Base-by-base conservation (phyloP, 2,113 vertebrate species). In the Oncorhynchus mykiss region DNA sequence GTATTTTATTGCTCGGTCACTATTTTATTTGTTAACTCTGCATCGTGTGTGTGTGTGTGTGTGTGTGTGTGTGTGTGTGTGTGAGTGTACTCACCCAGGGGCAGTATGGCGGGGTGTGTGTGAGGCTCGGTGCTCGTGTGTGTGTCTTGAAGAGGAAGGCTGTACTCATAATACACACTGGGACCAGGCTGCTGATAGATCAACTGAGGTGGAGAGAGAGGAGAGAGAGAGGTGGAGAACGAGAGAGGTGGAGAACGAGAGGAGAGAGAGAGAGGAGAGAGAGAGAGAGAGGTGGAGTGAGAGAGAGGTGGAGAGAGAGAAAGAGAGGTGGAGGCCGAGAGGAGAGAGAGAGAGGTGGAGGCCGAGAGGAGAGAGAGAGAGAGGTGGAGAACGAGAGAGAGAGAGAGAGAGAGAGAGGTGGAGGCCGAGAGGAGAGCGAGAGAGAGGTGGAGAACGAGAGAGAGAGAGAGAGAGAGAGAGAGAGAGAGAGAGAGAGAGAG, bases 161-260 rank as follows among this genome's bases (percentile, higher is more conserved):
- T 86, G 78, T 92, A 93, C 75, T 93, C 90, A 83, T 91, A 92
- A 72, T 85, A 71, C 24, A 93, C 77, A 68, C 80, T 84, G 39
- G 89, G 87, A 68, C 84, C 82, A 59, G 93, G 91, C 73, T 93
- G 92, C 68, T 94, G 91, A 76, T 93, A 94, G 76, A 93, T 93
- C 48, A 94, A 34, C 93, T 94, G 70, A 72, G 51, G 51, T n/a
- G n/a, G n/a, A 51, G 57, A 29, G 16, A 51, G 31, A 71, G 29
- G 34, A 70, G 70, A 54, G 45, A n/a, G 22, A 20, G 20, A 54
- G 31, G 51, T 48, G 24, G 70, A 29, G 48, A 39, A n/a, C n/a
- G 45, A 71, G 59, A 24, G n/a, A 62, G 59, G 20, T 1, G 2
- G 59, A 24, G 59, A 62, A 0, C 0, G n/a, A 24, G n/a, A 24